Evolutionary conservation across 2,888 invertebrate genomes (phyloP).

Genomic region (Tryphoninae sp.): DNA sequence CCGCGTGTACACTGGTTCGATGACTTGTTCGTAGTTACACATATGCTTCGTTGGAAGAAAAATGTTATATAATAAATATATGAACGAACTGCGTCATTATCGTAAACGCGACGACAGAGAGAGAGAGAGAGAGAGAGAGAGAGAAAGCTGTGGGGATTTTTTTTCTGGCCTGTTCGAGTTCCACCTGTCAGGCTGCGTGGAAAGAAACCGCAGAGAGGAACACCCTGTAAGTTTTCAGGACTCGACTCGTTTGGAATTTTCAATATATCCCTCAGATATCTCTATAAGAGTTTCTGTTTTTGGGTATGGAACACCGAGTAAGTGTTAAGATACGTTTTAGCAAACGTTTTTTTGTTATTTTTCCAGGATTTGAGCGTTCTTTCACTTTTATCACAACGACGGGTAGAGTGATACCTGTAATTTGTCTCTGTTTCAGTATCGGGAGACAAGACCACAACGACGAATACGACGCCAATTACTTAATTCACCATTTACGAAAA

Average conservation of each 20-base stretch:
- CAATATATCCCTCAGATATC: too few relatives aligned
- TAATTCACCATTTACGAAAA: conserved; percentile 60
- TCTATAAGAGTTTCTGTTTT: too few relatives aligned
- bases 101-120: conserved; percentile 14
- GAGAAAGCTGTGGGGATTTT: neutral
- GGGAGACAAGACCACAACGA: conserved; percentile 6
- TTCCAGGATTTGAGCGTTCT: neutral
- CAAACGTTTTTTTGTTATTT: neutral
- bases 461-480: conserved; percentile 59
- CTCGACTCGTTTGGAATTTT: neutral
- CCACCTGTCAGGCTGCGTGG: conserved; percentile 2
- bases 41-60: neutral
- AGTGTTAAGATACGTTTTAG: neutral
- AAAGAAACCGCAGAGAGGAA: neutral
- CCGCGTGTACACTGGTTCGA: neutral
- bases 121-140: neutral
- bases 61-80: conserved; percentile 16
- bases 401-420: conserved; percentile 35
- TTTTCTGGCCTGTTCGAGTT: neutral
- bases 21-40: neutral
- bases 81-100: conserved; percentile 7
- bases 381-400: conserved; percentile 2
- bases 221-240: neutral
- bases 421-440: conserved; percentile 53
- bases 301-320: too few relatives aligned